Evolutionary conservation across 2,797 vertebrate species (phyloP).

Genomic region (Phalanger gymnotis): DNA sequence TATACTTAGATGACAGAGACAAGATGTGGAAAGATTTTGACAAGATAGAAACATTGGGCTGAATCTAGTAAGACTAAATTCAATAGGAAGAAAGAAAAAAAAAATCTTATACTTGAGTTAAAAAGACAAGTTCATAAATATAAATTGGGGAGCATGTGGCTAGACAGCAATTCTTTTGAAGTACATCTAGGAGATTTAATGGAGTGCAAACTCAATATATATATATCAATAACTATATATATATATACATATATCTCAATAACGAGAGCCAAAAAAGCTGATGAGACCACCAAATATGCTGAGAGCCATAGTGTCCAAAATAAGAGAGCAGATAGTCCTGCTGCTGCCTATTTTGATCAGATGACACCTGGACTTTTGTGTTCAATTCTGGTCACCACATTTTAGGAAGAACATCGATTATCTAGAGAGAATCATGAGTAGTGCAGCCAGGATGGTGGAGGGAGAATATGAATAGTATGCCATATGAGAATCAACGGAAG

Average conservation of each 20-base stretch:
- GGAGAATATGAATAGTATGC: not conserved
- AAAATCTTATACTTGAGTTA: not conserved
- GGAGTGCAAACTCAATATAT: not conserved
- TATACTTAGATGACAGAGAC: not conserved
- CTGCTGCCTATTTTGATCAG: not conserved
- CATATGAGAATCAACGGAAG: not conserved
- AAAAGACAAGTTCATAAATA: not conserved
- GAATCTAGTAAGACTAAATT: not conserved
- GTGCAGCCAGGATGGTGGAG: not conserved
- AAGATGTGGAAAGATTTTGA: not conserved
- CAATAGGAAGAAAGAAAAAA: not conserved
- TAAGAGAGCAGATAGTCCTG: not conserved
- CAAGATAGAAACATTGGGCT: not conserved
- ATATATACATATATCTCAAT: not conserved
- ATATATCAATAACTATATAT: too few relatives aligned
- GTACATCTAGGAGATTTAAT: not conserved
- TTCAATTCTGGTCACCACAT: not conserved
- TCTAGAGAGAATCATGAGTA: not conserved
- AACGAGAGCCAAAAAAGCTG: not conserved
- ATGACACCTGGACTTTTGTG: not conserved
- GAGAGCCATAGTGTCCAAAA: not conserved
- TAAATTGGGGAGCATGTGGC: not conserved
- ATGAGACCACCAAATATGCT: not conserved
- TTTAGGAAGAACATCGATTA: not conserved
- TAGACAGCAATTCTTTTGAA: not conserved